Conservation (phyloP, 2,888 invertebrate genomes). For the Drosophila atripex region DNA sequence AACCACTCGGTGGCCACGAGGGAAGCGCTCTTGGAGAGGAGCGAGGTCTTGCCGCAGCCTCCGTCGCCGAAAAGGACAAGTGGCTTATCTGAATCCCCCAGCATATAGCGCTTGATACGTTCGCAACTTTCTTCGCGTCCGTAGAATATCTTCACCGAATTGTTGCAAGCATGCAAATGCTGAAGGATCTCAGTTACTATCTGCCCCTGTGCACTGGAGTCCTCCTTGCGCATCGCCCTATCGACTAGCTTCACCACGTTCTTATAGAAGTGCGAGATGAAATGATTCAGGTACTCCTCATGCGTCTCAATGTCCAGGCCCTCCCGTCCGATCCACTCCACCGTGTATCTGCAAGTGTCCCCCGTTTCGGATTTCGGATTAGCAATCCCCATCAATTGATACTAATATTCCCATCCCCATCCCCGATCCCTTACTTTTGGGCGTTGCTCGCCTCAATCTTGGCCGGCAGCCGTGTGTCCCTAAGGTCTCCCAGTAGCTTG, state of each 20-base stretch:
- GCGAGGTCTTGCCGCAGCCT: slow-evolving; percentile 98
- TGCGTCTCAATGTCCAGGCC: slow-evolving; percentile 97
- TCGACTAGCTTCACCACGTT: slow-evolving; percentile 96
- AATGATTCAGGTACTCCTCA: slow-evolving; percentile 95
- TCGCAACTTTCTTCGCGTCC: slow-evolving; percentile 94
- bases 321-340: slow-evolving; percentile 98
- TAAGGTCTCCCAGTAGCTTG: slow-evolving; percentile 92
- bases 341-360: slow-evolving; percentile 89
- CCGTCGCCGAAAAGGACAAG: slow-evolving; percentile 96
- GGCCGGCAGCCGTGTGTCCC: slow-evolving; percentile 94
- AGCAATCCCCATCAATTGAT: background rate
- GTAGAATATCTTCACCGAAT: slow-evolving; percentile 96
- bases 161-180: slow-evolving; percentile 97
- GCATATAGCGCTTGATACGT: slow-evolving; percentile 92
- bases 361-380: slow-evolving; percentile 4
- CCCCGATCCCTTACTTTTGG: slow-evolving; percentile 87
- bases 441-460: slow-evolving; percentile 95
- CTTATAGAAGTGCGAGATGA: slow-evolving; percentile 96
- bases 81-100: slow-evolving; percentile 93
- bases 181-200: slow-evolving; percentile 97
- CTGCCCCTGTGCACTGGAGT: slow-evolving; percentile 96
- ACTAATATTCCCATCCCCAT: background rate
- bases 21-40: slow-evolving; percentile 95
- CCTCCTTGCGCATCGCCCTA: slow-evolving; percentile 97
- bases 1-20: slow-evolving; percentile 91